phyloP scores from a whole-genome alignment of 2,113 vertebrate genomes.

The Galeopterus variegatus region DNA sequence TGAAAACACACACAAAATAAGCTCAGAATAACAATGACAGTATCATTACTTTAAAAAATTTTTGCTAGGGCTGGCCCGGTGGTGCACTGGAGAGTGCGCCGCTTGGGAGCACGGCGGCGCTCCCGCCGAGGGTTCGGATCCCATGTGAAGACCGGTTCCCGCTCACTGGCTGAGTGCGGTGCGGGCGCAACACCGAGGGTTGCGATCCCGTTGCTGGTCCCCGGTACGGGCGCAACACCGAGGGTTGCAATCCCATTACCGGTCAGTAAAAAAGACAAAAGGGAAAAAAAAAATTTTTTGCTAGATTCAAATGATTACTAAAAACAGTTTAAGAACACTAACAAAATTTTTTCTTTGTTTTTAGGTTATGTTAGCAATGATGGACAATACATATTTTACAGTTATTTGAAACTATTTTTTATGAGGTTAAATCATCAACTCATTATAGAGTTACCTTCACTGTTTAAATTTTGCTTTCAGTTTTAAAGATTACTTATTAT shows the following conservation, averaged over 20 bases:
- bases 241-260: too few species aligned
- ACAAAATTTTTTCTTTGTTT: background rate
- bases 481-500: background rate
- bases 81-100: too few species aligned
- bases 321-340: background rate
- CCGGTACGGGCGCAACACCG: too few species aligned
- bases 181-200: too few species aligned
- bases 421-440: background rate
- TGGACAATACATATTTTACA: background rate
- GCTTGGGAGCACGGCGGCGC: too few species aligned
- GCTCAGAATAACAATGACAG: conserved; percentile 2
- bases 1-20: background rate
- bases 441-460: background rate
- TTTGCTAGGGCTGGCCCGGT: too few species aligned
- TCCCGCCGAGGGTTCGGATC: too few species aligned
- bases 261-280: too few species aligned
- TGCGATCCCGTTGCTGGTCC: too few species aligned
- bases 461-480: background rate
- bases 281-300: conserved; percentile 17
- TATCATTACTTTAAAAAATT: conserved; percentile 7
- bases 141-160: too few species aligned
- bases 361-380: background rate
- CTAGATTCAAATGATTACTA: background rate
- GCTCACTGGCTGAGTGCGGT: too few species aligned
- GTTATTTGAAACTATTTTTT: background rate